Conservation (phyloP, 2,888 invertebrate genomes). For the Volucella zonaria region DNA sequence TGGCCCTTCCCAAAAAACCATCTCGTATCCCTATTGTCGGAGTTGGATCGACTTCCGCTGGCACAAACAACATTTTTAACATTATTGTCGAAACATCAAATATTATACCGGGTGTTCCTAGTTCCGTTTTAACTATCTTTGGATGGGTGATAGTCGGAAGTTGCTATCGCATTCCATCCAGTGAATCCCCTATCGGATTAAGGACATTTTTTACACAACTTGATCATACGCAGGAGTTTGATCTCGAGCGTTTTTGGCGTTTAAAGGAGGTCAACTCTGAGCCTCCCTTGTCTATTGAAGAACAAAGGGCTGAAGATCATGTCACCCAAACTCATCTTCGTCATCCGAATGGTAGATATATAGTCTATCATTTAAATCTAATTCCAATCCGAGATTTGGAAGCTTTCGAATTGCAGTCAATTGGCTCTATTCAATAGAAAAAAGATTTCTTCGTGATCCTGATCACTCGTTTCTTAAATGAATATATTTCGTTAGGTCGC, state of each 20-base stretch:
- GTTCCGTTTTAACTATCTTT: background rate
- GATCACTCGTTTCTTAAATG: too few species aligned
- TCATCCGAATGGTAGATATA: background rate
- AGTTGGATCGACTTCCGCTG: conserved; percentile 3
- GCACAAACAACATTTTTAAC: background rate
- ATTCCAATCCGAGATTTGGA: background rate
- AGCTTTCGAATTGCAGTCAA: background rate
- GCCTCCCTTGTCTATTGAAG: conserved; percentile 5
- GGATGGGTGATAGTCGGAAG: background rate
- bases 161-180: background rate
- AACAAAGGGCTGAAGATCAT: conserved; percentile 12
- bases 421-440: too few species aligned
- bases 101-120: background rate
- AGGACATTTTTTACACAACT: background rate
- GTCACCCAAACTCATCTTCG: background rate
- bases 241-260: conserved; percentile 25
- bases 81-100: background rate
- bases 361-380: background rate
- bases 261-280: background rate
- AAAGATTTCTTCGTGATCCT: too few species aligned
- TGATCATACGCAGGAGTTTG: background rate
- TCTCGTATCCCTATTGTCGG: conserved; percentile 22
- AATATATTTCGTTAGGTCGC: too few species aligned
- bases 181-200: background rate
- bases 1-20: background rate